Evolutionary conservation across 2,113 vertebrate species (phyloP).

Genomic region (Astur gentilis): DNA sequence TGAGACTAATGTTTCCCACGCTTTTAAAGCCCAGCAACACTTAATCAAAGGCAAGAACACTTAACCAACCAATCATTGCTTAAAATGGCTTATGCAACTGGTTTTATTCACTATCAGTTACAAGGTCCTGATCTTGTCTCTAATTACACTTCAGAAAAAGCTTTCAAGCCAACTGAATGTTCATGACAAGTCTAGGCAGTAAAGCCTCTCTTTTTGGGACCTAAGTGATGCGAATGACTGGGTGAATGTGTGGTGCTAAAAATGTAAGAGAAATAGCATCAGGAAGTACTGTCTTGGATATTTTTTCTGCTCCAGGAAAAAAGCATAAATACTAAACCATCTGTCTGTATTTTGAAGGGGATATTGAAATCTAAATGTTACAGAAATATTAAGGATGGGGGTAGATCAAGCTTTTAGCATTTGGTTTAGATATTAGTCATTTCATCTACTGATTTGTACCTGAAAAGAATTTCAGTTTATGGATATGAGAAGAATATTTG

Average conservation of each 20-base stretch:
- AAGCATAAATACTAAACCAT: neutral
- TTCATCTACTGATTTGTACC: neutral
- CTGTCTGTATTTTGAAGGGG: neutral
- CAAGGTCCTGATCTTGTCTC: neutral
- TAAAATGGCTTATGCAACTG: neutral
- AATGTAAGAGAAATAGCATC: neutral
- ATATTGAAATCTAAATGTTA: neutral
- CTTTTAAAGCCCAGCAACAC: neutral
- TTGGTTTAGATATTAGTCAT: neutral
- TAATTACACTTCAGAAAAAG: neutral
- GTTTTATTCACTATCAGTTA: neutral
- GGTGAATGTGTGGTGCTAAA: neutral
- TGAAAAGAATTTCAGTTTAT: neutral
- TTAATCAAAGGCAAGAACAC: neutral
- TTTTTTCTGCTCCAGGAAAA: neutral
- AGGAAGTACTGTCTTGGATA: neutral
- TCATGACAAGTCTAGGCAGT: neutral
- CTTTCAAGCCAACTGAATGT: neutral
- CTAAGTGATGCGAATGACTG: neutral
- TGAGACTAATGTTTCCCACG: neutral
- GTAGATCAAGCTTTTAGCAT: neutral
- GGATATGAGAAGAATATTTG: neutral
- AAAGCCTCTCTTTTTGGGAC: neutral
- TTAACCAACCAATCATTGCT: neutral
- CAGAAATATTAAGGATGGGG: neutral